Evolutionary conservation across 2,888 invertebrate genomes (phyloP), one percentile per base, ranked within the genome.

Genomic region (Mystacides longicornis): DNA sequence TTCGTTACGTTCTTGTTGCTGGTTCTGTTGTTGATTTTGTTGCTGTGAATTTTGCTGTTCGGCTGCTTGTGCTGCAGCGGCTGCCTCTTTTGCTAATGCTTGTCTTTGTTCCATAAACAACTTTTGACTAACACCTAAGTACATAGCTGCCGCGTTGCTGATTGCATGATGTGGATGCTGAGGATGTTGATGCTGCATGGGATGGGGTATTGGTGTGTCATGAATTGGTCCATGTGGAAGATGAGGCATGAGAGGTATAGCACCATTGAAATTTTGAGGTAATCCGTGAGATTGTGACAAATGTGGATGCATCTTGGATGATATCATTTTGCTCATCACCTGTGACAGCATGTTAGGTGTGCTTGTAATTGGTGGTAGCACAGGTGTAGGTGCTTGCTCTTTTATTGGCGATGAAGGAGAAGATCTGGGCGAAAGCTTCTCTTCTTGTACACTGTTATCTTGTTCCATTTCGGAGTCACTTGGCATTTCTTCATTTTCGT

Each of bases 61-160:
- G 77, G 80, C 45, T 77, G 81, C 33, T 80, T 72, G 63, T 75
- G 78, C 61, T 63, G 80, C 72, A 48, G 81, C 78, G 71, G 85
- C 80, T 64, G 82, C 81, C 20, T 83, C 86, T 71, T 86, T 78
- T 59, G 85, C 86, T 75, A 86, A 76, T 61, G 87, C 79, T 20
- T 85, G 87, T 68, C 89, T 89, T 69, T 89, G 86, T 70, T 90
- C 89, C 72, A 87, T 75, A 66, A 89, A 84, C 65, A 89, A 75
- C 67, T 89, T 87, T 66, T 89, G 87, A 65, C 84, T 83, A 48
- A 85, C 83, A 63, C 87, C 86, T 62, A 89, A 78, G 71, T 89
- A 88, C 85, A 89, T 87, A 20, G 82, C 82, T 14, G 79, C 78
- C 21, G 82, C 82, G 63, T 78, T 81, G 68, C 78, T 84, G 64